A percentile compares a stretch with the other conserved stretches of the same genome.
Evolutionary conservation across 2,113 vertebrate genomes (phyloP).

Genomic region (Ardeotis arabs): DNA sequence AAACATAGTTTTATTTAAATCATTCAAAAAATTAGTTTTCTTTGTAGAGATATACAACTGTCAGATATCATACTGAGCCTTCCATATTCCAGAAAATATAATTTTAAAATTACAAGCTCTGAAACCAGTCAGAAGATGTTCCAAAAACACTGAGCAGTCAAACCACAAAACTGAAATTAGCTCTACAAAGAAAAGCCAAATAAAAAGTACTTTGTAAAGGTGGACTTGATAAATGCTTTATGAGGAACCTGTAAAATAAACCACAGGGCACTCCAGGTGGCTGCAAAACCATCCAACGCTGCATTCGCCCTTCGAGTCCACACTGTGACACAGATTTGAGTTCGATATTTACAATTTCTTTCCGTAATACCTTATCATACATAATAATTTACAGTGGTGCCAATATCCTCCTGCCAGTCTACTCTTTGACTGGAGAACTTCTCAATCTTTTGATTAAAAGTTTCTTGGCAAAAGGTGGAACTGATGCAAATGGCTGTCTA

Average conservation of each 20-base stretch:
- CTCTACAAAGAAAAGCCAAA: background rate
- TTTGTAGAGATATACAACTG: background rate
- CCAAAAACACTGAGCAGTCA: background rate
- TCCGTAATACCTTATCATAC: background rate
- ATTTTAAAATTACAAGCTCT: background rate
- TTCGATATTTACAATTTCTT: background rate
- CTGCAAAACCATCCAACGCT: background rate
- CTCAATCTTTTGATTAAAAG: background rate
- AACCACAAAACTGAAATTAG: background rate
- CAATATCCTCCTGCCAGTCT: background rate
- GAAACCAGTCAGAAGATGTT: background rate
- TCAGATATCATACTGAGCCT: background rate
- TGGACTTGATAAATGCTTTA: background rate
- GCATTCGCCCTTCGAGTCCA: background rate
- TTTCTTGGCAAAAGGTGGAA: background rate
- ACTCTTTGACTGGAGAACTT: background rate
- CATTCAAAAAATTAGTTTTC: background rate
- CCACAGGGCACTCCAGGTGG: background rate
- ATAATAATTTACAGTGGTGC: background rate
- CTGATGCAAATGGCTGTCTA: background rate
- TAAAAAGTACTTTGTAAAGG: background rate
- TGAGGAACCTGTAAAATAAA: background rate
- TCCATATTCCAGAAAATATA: background rate
- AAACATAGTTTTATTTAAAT: background rate
- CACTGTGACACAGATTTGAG: background rate